Base-by-base conservation (phyloP, 2,888 invertebrate genomes). In the Ophraella communa region DNA sequence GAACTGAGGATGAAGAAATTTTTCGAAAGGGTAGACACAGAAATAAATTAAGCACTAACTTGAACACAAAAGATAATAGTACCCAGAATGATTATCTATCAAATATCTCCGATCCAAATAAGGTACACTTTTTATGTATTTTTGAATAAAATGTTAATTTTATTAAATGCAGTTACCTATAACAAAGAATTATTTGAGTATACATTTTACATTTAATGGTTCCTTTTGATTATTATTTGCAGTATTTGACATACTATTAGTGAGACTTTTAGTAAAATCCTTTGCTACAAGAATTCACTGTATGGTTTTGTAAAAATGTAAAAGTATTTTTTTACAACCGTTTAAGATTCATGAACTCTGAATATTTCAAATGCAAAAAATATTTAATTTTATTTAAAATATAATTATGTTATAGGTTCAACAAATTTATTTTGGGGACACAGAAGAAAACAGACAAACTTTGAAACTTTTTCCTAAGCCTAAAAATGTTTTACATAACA, bases 401-500 rank as follows among this genome's bases (percentile, higher is more conserved):
- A 30, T 1, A 11, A 35, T 35, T 35, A n/a, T 39, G 39, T 54
- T 54, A 17, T 14, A 51, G 49, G 18, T 17, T 24, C 24, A 17
- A 42, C 44, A 55, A 55, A 14, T 44, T n/a, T 55, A 44, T 55
- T 55, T 44, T 55, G 27, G 10, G 14, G 55, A 55, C 14, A 55
- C 23, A 17, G 55, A 55, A 44, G 55, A 55, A 55, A 55, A 11
- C 24, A 47, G 35, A 54, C 52, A 64, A n/a, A 42, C 39, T 4
- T 33, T 27, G 20, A 64, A 64, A 39, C 33, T 64, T 10, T 64
- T 53, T 23, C 85, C 85, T 0, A 71, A 79, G 47, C 85, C 88
- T 0, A 82, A 86, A 70, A 80, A 80, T 30, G 82, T 82, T 0
- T 72, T 88, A 0, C 81, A 88, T 64, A 85, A 85, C 70, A 75